These are phyloP conservation scores for Hermetia illucens DNA, from an alignment of 1,140 invertebrate genomes.

Conservation along the genomic window DNA sequence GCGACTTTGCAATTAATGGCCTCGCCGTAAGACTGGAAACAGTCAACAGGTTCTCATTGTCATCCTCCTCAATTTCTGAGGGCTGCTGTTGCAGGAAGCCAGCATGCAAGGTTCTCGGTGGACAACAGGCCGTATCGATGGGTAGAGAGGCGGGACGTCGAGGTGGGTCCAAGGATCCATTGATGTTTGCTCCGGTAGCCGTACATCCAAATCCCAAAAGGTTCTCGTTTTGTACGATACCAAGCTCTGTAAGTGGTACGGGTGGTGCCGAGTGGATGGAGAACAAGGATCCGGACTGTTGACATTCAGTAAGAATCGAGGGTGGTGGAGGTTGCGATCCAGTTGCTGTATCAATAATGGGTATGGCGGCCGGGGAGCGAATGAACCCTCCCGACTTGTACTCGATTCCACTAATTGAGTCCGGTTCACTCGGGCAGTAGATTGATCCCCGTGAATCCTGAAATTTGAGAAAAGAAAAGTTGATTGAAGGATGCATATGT, in stretches of 20 bases:
- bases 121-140: constrained; percentile 21
- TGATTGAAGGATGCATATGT: too few relatives aligned
- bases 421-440: constrained; percentile 32
- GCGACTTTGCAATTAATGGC: constrained; percentile 49
- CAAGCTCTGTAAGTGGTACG: constrained; percentile 27
- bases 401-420: constrained; percentile 30
- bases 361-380: constrained; percentile 13
- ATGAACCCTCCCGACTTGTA: constrained; percentile 29
- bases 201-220: not conserved
- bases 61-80: constrained; percentile 50
- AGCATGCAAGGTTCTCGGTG: constrained; percentile 15
- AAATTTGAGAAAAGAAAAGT: not conserved
- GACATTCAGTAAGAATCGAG: constrained; percentile 11
- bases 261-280: constrained; percentile 42
- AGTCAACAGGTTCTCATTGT: constrained; percentile 49
- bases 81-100: constrained; percentile 30
- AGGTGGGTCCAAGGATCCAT: constrained; percentile 3
- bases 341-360: too few relatives aligned
- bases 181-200: not conserved
- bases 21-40: constrained; percentile 53
- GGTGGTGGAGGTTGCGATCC: constrained; percentile 10
- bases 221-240: constrained; percentile 1
- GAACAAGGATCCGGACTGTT: constrained; percentile 34
- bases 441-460: constrained; percentile 35
- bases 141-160: constrained; percentile 22